Base-by-base conservation (phyloP, 2,888 invertebrate genomes). In the Cotesia congregata region DNA sequence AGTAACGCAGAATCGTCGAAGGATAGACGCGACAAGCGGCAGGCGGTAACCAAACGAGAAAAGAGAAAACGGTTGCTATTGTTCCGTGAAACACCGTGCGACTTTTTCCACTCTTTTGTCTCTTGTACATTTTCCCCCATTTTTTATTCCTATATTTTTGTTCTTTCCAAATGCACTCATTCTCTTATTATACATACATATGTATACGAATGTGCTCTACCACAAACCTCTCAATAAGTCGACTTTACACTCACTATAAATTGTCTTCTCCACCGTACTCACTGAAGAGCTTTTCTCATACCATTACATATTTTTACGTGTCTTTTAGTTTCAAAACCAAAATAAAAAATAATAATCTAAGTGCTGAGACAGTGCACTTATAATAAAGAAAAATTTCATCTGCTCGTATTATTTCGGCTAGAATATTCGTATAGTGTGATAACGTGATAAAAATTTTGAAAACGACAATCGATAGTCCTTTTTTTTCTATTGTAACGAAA, bases 61-160 rank as follows among this genome's bases (percentile, higher is more conserved):
- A 76, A 67, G 72, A 72, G 67, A 72, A 72, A 76, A 41, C 69
- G 68, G 40, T 39, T 73, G 69, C 77, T 69, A 77, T 77, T 77
- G 77, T 77, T 77, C 70, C 73, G 60, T 77, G 39, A 70, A 73
- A 73, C 76, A 69, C 39, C 64, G 72, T 64, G 69, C 67, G 72
- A 72, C 72, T 72, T 69, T 60, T 64, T 76, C 62, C 72, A 68
- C 41, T 62, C 64, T 61, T 41, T 72, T 68, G 5, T 5, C 50
- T 50, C 50, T 50, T 50, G 50, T 50, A 50, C 9, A 20, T 30
- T 30, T 67, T 75, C 30, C 59, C 20, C 38, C 15, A 15, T 30
- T 15, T 38, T 17, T 73, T 41, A 30, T 17, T 9, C 20, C 12
- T 40, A 39, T 59, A n/a, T 15, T n/a, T 67, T 20, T 12, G 38